Percentiles rank a stretch among this genome's conserved stretches.
Conservation (phyloP, 2,888 invertebrate genomes). For the Syrphus vitripennis region DNA sequence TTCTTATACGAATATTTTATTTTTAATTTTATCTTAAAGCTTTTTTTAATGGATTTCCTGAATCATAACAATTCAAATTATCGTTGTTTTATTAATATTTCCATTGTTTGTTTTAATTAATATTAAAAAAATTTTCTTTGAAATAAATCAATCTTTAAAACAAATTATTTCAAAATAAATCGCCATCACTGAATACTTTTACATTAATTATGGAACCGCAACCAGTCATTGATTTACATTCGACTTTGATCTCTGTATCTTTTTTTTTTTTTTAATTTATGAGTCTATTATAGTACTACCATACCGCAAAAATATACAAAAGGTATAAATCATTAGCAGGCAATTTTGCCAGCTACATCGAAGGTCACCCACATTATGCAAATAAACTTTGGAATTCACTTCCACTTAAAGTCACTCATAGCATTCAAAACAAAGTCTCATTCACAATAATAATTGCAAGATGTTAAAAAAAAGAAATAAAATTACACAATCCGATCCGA, state of each 20-base stretch:
- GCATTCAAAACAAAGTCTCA: conserved; percentile 31
- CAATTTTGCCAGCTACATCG: conserved; percentile 19
- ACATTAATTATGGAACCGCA: conserved; percentile 6
- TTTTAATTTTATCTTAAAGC: background rate
- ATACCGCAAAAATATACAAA: conserved; percentile 9
- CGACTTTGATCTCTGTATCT: conserved; percentile 7
- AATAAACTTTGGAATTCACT: conserved; percentile 45
- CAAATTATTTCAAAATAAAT: background rate
- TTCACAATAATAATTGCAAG: conserved; percentile 5
- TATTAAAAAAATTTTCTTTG: background rate
- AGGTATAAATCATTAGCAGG: background rate
- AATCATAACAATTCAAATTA: background rate
- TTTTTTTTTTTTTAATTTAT: background rate
- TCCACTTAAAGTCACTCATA: conserved; percentile 42
- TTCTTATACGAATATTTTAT: background rate
- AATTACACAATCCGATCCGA: conserved; percentile 19
- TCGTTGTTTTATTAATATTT: background rate
- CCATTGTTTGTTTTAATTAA: conserved; percentile 9
- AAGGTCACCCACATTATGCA: conserved; percentile 58
- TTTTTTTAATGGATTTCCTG: background rate
- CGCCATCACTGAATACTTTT: conserved; percentile 33
- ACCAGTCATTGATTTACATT: conserved; percentile 16
- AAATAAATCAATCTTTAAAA: background rate
- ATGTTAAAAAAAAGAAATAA: background rate
- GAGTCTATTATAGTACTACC: background rate